A percentile compares a stretch with the other conserved stretches of the same genome.
phyloP scores from a whole-genome alignment of 1,140 invertebrate species.

The Bombus waltoni region DNA sequence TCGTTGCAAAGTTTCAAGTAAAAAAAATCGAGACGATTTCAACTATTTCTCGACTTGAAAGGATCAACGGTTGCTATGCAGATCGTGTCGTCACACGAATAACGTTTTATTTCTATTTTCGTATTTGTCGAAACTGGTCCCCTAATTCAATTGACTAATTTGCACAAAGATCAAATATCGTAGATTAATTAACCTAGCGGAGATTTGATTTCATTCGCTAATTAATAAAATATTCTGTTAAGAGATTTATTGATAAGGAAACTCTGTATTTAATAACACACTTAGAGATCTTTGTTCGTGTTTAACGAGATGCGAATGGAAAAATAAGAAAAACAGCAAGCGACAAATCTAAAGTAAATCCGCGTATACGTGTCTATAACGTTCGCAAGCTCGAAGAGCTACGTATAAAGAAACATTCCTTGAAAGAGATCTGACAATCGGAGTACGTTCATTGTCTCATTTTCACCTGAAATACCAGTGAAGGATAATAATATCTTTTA shows the following conservation, averaged over 20 bases:
- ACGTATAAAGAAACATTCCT: neutral
- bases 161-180: neutral
- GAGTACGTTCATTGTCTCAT: slow-evolving; percentile 6
- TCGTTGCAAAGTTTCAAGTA: too few species aligned
- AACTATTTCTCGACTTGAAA: too few species aligned
- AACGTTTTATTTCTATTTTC: too few species aligned
- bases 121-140: too few species aligned
- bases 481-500: neutral
- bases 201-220: neutral
- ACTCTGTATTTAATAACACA: neutral
- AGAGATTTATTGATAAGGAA: neutral
- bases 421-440: neutral
- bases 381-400: neutral
- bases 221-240: neutral
- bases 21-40: too few species aligned
- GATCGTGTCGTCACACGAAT: too few species aligned
- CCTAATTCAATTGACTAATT: too few species aligned
- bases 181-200: neutral
- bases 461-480: neutral
- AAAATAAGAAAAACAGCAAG: neutral
- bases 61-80: too few species aligned
- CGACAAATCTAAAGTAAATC: neutral
- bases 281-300: neutral
- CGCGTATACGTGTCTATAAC: neutral
- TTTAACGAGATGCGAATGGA: neutral